Evolutionary conservation across 2,113 vertebrate genomes (phyloP), one percentile per base, ranked within the genome.

Genomic region (Leucopternis melanops): DNA sequence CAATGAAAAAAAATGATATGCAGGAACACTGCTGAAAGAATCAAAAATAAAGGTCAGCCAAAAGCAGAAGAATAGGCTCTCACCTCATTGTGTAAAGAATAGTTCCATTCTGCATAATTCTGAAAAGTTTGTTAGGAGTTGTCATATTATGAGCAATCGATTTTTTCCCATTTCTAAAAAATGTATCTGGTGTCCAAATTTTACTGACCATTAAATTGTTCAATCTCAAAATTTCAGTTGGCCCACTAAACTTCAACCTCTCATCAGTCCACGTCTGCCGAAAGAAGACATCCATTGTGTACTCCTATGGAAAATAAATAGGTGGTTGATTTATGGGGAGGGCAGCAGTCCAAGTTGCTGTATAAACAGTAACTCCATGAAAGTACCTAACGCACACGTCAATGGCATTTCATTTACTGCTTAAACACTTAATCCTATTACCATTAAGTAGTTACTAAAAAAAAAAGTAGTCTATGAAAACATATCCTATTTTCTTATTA

Each of bases 281-380:
- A 96, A 99, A 99, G 97, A 99, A 99, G 94, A 99, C 99, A n/a
- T 99, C 99, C 99, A 99, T 99, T 11, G 99, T 99, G 88, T 99
- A 99, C 91, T 99, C 99, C 99, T 99, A 65, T 42, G 38, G 23
- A 88, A 94, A 95, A 95, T 5, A 88, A 95, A 94, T 4, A 80
- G 70, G 40, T 65, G 10, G 20, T 22, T 94, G 73, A 72, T 36
- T 67, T n/a, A 34, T 11, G 21, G 29, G 26, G 32, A 38, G 12
- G 21, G 57, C 26, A 77, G 40, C 59, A 81, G 47, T 45, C 47
- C 49, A 47, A 65, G 49, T 20, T 85, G 29, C 49, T 82, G 17
- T 70, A 32, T 21, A 78, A 31, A 74, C 17, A 89, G 52, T 66
- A 87, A 54, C 44, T 95, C 57, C 55, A 50, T 40, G 19, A 55